Evolutionary conservation across 2,888 invertebrate species (phyloP).

Genomic region (Aphodius sticticus): DNA sequence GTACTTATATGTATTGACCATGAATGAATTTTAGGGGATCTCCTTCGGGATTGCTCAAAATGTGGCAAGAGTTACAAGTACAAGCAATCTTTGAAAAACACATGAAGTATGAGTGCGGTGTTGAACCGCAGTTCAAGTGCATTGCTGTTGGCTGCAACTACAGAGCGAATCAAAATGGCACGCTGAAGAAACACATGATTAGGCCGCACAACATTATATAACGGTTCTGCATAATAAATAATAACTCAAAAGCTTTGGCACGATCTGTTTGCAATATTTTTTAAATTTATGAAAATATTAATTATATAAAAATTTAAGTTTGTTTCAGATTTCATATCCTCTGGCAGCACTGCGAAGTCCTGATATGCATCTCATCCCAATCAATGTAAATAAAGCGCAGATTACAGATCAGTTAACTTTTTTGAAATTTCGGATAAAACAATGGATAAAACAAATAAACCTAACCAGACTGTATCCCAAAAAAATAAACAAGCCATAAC

Average conservation of each 20-base stretch:
- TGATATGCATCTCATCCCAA: too few relatives aligned
- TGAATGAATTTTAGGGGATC: not conserved
- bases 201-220: not conserved
- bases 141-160: constrained; percentile 40
- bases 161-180: constrained; percentile 26
- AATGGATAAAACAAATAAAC: too few relatives aligned
- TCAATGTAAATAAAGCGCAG: too few relatives aligned
- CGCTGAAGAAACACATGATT: not conserved
- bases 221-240: not conserved
- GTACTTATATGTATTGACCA: not conserved
- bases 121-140: constrained; percentile 41
- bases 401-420: too few relatives aligned
- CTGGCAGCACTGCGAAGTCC: too few relatives aligned
- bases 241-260: not conserved
- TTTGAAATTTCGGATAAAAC: too few relatives aligned
- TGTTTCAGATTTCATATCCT: too few relatives aligned
- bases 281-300: too few relatives aligned
- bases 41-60: not conserved
- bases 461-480: too few relatives aligned
- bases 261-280: too few relatives aligned
- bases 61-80: constrained; percentile 20
- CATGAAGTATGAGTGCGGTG: constrained; percentile 21
- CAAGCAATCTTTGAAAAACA: constrained; percentile 10
- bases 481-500: too few relatives aligned
- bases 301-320: too few relatives aligned